Evolutionary conservation across 2,888 invertebrate genomes (phyloP).

Genomic region (Gymnosoma rotundatum): DNA sequence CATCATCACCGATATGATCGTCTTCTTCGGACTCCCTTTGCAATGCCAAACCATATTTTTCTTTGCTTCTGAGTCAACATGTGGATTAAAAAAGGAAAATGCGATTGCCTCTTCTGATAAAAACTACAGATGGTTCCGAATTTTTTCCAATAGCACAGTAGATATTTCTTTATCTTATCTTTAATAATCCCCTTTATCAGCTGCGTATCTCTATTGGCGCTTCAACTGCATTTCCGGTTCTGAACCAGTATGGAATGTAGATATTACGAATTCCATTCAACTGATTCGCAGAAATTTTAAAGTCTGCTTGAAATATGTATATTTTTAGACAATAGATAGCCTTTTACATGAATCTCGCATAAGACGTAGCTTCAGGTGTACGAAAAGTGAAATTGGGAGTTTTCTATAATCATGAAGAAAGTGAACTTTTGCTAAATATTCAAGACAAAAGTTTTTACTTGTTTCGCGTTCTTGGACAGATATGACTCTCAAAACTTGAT

Average conservation of each 20-base stretch:
- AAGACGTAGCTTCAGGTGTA: not conserved
- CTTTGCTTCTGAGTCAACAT: not conserved
- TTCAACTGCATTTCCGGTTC: not conserved
- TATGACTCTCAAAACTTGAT: no score
- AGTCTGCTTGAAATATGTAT: not conserved
- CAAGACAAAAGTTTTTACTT: conserved; percentile 33
- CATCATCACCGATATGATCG: conserved; percentile 2
- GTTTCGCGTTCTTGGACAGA: conserved; percentile 18
- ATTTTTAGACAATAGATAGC: conserved; percentile 2
- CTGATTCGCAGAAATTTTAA: not conserved
- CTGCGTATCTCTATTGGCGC: not conserved
- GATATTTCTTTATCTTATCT: not conserved
- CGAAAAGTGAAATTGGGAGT: conserved; percentile 4
- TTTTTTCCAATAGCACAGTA: no score
- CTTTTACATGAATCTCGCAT: conserved; percentile 2
- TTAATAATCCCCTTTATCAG: conserved; percentile 4
- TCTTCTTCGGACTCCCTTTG: not conserved
- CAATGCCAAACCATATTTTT: not conserved
- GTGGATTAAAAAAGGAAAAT: not conserved
- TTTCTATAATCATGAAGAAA: conserved; percentile 21
- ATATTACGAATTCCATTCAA: no score
- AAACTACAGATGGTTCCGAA: not conserved
- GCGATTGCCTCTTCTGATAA: not conserved
- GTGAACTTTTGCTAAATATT: conserved; percentile 32
- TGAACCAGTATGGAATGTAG: no score